These are phyloP conservation scores for Drosophila pseudotakahashii DNA, from an alignment of 2,888 invertebrate species.

Conservation along the genomic window DNA sequence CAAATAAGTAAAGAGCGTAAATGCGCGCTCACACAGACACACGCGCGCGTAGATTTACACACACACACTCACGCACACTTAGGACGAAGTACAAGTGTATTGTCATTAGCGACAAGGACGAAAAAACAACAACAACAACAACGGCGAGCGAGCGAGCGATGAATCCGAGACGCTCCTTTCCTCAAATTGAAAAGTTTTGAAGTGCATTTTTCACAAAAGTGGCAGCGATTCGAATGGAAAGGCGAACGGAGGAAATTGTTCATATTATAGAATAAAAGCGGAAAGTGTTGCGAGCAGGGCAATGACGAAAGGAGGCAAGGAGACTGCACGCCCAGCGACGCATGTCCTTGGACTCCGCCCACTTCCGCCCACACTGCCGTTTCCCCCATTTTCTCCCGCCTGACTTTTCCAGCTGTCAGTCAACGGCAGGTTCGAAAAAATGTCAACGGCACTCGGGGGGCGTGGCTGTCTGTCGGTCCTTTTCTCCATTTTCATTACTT, in stretches of 20 bases:
- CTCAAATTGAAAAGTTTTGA: slow-evolving; percentile 74
- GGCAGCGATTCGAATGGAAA: slow-evolving; percentile 59
- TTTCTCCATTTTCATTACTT: slow-evolving; percentile 73
- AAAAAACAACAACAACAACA: slow-evolving; percentile 39
- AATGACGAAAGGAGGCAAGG: slow-evolving; percentile 55
- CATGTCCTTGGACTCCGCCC: slow-evolving; percentile 54
- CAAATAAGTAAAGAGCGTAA: slow-evolving; percentile 80
- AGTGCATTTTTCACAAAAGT: slow-evolving; percentile 74
- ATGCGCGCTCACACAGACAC: slow-evolving; percentile 55
- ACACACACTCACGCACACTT: slow-evolving; percentile 17
- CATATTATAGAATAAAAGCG: slow-evolving; percentile 78
- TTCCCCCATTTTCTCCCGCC: not conserved
- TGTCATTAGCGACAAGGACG: slow-evolving; percentile 77
- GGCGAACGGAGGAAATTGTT: slow-evolving; percentile 69
- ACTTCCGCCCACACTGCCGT: not conserved
- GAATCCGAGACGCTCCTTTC: slow-evolving; percentile 48
- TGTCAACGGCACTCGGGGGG: slow-evolving; percentile 48
- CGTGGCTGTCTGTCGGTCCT: slow-evolving; percentile 40
- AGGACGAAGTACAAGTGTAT: slow-evolving; percentile 47
- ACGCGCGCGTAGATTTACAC: too few species aligned
- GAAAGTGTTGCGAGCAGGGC: slow-evolving; percentile 76
- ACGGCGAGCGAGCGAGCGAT: not conserved
- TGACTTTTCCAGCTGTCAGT: slow-evolving; percentile 35
- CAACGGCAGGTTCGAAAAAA: slow-evolving; percentile 41
- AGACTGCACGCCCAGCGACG: slow-evolving; percentile 67